Evolutionary conservation across 1,140 invertebrate species (phyloP).

Genomic region (Euschistus heros): DNA sequence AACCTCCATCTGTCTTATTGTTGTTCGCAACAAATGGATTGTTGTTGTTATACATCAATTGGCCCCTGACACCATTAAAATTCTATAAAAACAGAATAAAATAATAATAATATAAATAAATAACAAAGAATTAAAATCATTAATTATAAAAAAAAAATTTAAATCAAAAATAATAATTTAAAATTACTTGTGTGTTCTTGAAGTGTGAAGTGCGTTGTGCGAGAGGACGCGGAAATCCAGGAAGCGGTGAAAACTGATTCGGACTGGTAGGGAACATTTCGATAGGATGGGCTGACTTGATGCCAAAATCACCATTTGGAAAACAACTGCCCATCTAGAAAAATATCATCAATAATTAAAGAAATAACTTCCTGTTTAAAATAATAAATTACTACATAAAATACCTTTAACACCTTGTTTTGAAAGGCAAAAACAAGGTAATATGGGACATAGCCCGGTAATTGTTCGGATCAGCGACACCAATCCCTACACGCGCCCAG

Average conservation of each 20-base stretch:
- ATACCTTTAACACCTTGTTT: too few species aligned
- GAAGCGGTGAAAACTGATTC: conserved; percentile 15
- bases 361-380: too few species aligned
- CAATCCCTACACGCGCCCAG: too few species aligned
- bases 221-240: conserved; percentile 25
- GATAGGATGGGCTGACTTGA: conserved; percentile 2
- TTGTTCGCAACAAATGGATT: conserved; percentile 24
- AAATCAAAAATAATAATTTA: not conserved
- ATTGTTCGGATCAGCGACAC: too few species aligned
- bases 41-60: conserved; percentile 20
- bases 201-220: conserved; percentile 19
- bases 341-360: not conserved
- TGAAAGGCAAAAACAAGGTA: too few species aligned
- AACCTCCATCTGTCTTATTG: conserved; percentile 10
- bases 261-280: conserved; percentile 13
- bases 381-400: too few species aligned
- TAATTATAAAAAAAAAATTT: not conserved
- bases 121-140: not conserved
- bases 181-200: conserved; percentile 23
- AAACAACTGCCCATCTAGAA: conserved; percentile 5
- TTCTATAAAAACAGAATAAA: conserved; percentile 7
- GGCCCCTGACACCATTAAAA: conserved; percentile 2
- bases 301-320: conserved; percentile 15
- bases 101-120: too few species aligned
- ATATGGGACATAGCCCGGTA: too few species aligned